phyloP scores from a whole-genome alignment of 2,797 vertebrate species.

The Orientallactaga sibirica region DNA sequence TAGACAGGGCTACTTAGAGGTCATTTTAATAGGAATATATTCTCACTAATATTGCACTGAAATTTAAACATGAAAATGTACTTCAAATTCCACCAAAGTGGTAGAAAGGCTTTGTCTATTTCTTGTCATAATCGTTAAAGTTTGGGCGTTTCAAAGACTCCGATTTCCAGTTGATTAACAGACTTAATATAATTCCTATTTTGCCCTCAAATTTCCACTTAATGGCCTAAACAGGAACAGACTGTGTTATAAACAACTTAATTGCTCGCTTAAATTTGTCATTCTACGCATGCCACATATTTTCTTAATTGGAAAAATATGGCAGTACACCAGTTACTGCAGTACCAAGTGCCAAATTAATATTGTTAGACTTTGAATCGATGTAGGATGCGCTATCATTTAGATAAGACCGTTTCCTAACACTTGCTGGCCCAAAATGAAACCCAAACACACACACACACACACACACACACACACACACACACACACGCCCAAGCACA shows the following conservation, averaged over 20 bases:
- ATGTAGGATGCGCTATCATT: conserved; percentile 27
- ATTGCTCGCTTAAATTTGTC: conserved; percentile 79
- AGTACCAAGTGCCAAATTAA: conserved; percentile 78
- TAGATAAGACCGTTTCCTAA: conserved; percentile 67
- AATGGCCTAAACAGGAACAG: conserved; percentile 76
- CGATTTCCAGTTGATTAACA: conserved; percentile 75
- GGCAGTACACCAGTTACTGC: conserved; percentile 79
- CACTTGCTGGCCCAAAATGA: conserved; percentile 32
- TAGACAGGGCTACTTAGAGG: not conserved
- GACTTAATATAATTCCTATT: conserved; percentile 71
- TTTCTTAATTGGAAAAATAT: conserved; percentile 82
- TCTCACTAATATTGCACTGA: not conserved
- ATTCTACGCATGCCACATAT: conserved; percentile 80
- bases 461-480: not conserved
- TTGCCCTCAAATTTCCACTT: conserved; percentile 73
- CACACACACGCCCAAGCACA: not conserved
- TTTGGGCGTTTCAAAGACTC: conserved; percentile 67
- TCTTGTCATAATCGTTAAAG: conserved; percentile 62
- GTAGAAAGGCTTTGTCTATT: conserved; percentile 67
- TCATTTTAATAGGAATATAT: conserved; percentile 67
- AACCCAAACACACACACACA: not conserved
- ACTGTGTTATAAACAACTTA: conserved; percentile 75
- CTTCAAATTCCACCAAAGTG: conserved; percentile 9
- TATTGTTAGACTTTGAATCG: conserved; percentile 73
- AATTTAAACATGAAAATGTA: conserved; percentile 68